These are phyloP conservation scores for Orycteropus afer DNA, from an alignment of 2,113 vertebrate species.

Conservation along the genomic window DNA sequence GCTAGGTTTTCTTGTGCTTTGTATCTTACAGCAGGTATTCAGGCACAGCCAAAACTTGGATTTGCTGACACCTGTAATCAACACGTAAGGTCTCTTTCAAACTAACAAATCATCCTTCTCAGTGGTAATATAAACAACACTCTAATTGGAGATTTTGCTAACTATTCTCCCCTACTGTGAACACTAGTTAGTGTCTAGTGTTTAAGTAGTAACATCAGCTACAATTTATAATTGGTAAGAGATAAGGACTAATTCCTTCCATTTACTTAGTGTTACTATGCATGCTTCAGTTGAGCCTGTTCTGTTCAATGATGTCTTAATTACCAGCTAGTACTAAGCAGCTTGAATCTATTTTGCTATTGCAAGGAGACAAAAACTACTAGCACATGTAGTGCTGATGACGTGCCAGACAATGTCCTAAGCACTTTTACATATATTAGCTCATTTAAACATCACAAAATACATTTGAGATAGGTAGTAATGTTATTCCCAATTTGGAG, in stretches of 20 bases:
- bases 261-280: background rate
- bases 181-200: conserved; percentile 37
- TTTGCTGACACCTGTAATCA: conserved; percentile 73
- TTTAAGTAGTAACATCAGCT: conserved; percentile 40
- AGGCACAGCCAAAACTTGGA: background rate
- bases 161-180: conserved; percentile 68
- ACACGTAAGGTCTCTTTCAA: conserved; percentile 52
- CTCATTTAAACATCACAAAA: background rate
- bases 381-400: background rate
- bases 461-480: background rate
- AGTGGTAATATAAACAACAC: conserved; percentile 73
- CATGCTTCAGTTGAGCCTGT: background rate
- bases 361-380: background rate
- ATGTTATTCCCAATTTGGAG: background rate
- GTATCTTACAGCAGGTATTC: conserved; percentile 56
- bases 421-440: background rate
- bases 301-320: conserved; percentile 2
- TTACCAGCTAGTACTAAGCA: background rate
- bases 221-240: conserved; percentile 57
- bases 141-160: conserved; percentile 69
- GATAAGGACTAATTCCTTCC: conserved; percentile 15
- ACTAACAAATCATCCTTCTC: conserved; percentile 70
- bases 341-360: conserved; percentile 3
- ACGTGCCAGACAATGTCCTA: background rate
- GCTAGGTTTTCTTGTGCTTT: conserved; percentile 6